Conservation (phyloP, 1,140 invertebrate genomes). For the Kradibia gibbosae region DNA sequence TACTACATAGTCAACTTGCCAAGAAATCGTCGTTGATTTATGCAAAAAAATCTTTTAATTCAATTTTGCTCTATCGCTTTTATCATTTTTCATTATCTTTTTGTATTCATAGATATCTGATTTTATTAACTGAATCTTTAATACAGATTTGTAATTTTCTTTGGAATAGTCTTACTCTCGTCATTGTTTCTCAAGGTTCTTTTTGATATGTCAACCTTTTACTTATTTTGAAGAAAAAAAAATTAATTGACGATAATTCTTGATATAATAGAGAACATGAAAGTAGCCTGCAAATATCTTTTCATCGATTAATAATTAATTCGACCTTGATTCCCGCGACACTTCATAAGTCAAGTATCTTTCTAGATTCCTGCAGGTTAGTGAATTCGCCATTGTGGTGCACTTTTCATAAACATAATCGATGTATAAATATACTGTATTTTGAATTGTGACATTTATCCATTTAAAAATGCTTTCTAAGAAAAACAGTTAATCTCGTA, state of each 20-base stretch:
- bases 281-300: background rate
- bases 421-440: conserved; percentile 32
- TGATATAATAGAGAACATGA: background rate
- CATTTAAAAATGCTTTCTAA: conserved; percentile 38
- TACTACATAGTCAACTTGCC: background rate
- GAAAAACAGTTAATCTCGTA: background rate
- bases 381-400: conserved; percentile 40
- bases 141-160: background rate
- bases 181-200: conserved; percentile 24
- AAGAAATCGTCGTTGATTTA: background rate
- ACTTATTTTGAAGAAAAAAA: conserved; percentile 19
- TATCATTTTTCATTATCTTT: background rate
- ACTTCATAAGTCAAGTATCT: conserved; percentile 6
- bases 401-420: conserved; percentile 40
- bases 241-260: conserved; percentile 4
- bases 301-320: conserved; percentile 20
- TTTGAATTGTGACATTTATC: conserved; percentile 30
- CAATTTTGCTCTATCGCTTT: background rate
- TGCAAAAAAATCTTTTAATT: background rate
- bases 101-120: background rate
- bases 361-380: conserved; percentile 29
- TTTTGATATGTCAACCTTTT: conserved; percentile 39
- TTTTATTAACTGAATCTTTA: background rate
- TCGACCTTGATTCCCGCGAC: conserved; percentile 15
- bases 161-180: conserved; percentile 22